Conservation (phyloP, 2,888 invertebrate species). For the Choreutis nemorana region DNA sequence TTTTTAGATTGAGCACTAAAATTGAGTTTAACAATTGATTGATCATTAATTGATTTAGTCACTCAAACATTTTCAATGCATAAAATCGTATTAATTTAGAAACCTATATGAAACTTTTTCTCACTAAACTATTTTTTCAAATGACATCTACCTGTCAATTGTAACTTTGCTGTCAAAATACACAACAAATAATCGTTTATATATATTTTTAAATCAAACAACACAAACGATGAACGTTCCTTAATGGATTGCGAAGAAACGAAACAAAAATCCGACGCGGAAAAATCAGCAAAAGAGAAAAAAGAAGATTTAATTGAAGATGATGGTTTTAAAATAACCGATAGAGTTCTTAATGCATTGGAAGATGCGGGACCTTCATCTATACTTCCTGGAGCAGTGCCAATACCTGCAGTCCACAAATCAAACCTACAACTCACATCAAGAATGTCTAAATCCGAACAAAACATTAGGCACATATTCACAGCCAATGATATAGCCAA, state of each 20-base stretch:
- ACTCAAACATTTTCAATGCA: too few species aligned
- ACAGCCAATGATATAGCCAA: conserved; percentile 43
- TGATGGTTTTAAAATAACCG: conserved; percentile 9
- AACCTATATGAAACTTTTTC: too few species aligned
- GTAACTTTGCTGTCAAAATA: too few species aligned
- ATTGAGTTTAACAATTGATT: too few species aligned
- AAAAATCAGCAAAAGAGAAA: conserved; percentile 20
- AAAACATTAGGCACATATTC: conserved; percentile 40
- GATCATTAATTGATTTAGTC: too few species aligned
- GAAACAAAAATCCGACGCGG: conserved; percentile 19
- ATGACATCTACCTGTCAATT: too few species aligned
- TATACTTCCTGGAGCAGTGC: conserved; percentile 31
- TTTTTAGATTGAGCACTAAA: too few species aligned
- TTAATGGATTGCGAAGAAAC: conserved; percentile 47
- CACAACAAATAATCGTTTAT: too few species aligned
- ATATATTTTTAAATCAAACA: conserved; percentile 19
- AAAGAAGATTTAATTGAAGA: conserved; percentile 14
- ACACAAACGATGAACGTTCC: conserved; percentile 31
- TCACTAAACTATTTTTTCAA: too few species aligned
- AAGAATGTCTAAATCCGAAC: conserved; percentile 52
- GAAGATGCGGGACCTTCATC: conserved; percentile 50
- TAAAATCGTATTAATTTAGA: too few species aligned
- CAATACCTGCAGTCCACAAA: conserved; percentile 21
- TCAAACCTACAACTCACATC: conserved; percentile 19
- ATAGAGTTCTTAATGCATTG: conserved; percentile 10